Evolutionary conservation across 2,888 invertebrate genomes (phyloP), one percentile per base, ranked within the genome.

Genomic region (Hoplodrina blanda): DNA sequence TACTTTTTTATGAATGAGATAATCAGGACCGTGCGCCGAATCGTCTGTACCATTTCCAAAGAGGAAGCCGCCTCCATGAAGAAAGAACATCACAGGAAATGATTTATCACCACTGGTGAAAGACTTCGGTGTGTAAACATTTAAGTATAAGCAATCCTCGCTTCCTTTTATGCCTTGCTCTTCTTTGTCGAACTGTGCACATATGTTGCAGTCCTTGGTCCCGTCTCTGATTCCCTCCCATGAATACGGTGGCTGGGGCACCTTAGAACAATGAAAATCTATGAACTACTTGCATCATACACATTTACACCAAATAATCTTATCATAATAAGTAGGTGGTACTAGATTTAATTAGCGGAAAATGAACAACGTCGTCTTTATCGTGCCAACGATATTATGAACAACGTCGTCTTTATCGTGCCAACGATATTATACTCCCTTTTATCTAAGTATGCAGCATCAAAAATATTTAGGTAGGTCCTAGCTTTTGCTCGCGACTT

Each of bases 81-180:
- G 81, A 73, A 91, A 96, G 2, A 96, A 92, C 96, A 96, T 96
- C 0, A 96, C 96, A 3, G 96, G 95, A 10, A 92, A 75, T 5
- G 80, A 78, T 15, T 76, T 46, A 46, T 46, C 41, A 15, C 75
- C 80, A 30, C 78, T 71, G 11, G 85, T 61, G 0, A 92, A 91
- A 75, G 96, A 84, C 72, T 88, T 93, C 1, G 97, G 97, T 20
- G 97, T 96, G 85, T 97, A 97, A 0, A 98, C 97, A 88, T 98
- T 98, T 30, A 98, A 88, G 82, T 97, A 97, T 8, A 98, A 93
- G 77, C 98, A 98, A 86, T 97, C 97, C 85, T 97, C 97, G 78
- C 94, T 93, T 25, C 97, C 97, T 56, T 96, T 91, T 25, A 96
- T 82, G 13, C 76, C 91, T n/a, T 95, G 93, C 84, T 97, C 91